Percentiles rank a stretch among this genome's conserved stretches.
These are phyloP conservation scores for Pectinophora gossypiella DNA, from an alignment of 1,140 invertebrate species.

Conservation along the genomic window DNA sequence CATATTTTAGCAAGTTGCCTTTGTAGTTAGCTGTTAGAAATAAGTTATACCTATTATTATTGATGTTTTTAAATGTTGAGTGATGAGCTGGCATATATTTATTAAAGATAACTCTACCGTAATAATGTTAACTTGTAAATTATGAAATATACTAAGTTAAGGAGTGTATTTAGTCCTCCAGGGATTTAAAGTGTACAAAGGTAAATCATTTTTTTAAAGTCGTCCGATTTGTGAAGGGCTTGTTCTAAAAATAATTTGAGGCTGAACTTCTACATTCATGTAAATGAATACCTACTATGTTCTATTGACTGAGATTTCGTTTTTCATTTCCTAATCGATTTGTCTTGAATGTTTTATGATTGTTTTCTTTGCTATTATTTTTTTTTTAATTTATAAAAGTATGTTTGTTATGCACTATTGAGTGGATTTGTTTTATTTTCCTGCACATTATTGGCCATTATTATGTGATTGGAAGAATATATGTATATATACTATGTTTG, in stretches of 20 bases:
- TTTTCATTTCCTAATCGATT: neutral
- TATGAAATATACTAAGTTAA: too few relatives aligned
- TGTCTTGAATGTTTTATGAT: too few relatives aligned
- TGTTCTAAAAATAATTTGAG: too few relatives aligned
- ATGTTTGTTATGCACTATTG: conserved; percentile 59
- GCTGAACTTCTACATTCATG: neutral
- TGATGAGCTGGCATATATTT: conserved; percentile 18
- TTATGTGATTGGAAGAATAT: conserved; percentile 29
- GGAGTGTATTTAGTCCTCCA: too few relatives aligned
- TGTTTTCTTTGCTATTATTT: too few relatives aligned
- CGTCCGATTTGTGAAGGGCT: too few relatives aligned
- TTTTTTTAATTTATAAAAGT: conserved; percentile 24
- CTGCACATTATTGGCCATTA: conserved; percentile 61
- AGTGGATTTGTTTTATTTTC: conserved; percentile 54
- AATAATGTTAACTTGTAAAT: too few relatives aligned
- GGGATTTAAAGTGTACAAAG: too few relatives aligned
- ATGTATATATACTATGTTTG: conserved; percentile 41
- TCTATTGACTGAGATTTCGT: neutral
- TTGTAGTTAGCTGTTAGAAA: conserved; percentile 39
- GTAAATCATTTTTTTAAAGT: too few relatives aligned
- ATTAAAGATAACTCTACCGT: conserved; percentile 7
- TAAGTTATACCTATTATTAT: neutral
- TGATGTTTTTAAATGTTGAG: conserved; percentile 17
- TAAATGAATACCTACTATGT: neutral
- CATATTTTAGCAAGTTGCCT: conserved; percentile 54